Conservation (phyloP, 2,113 vertebrate species). For the Oreotrochilus melanogaster region DNA sequence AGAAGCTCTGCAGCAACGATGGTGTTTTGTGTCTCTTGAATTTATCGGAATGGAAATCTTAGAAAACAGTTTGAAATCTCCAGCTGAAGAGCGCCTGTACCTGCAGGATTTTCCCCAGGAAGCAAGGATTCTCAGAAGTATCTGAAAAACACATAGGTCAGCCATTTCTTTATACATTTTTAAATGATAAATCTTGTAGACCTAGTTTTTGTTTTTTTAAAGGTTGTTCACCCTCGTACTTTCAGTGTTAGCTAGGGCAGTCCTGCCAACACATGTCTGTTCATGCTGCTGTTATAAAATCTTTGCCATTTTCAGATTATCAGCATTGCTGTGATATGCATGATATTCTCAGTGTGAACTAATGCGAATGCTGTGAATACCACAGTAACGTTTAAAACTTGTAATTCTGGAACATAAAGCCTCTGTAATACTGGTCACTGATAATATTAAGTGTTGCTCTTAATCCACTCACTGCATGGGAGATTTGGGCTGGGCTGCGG, state of each 20-base stretch:
- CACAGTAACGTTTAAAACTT: background rate
- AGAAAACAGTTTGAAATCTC: slow-evolving; percentile 21
- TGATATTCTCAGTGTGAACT: background rate
- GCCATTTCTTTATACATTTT: background rate
- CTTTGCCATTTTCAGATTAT: slow-evolving; percentile 6
- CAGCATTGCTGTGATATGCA: background rate
- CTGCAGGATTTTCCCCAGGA: slow-evolving; percentile 21
- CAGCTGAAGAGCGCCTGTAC: background rate
- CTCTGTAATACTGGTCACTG: background rate
- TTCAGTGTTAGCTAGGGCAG: background rate
- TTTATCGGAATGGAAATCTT: slow-evolving; percentile 59
- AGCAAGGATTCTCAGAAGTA: background rate
- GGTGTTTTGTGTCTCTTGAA: slow-evolving; percentile 42
- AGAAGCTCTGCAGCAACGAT: background rate
- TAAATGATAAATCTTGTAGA: background rate
- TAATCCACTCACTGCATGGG: background rate
- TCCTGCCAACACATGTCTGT: background rate
- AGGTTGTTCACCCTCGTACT: background rate
- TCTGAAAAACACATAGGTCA: background rate
- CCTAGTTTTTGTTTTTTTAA: background rate
- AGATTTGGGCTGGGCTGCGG: background rate
- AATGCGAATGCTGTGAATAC: background rate
- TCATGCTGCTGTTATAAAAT: background rate
- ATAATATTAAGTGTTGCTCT: background rate
- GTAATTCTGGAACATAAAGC: background rate